A percentile compares a stretch with the other conserved stretches of the same genome.
Evolutionary conservation across 2,113 vertebrate species (phyloP).

Genomic region (Toxostoma redivivum): DNA sequence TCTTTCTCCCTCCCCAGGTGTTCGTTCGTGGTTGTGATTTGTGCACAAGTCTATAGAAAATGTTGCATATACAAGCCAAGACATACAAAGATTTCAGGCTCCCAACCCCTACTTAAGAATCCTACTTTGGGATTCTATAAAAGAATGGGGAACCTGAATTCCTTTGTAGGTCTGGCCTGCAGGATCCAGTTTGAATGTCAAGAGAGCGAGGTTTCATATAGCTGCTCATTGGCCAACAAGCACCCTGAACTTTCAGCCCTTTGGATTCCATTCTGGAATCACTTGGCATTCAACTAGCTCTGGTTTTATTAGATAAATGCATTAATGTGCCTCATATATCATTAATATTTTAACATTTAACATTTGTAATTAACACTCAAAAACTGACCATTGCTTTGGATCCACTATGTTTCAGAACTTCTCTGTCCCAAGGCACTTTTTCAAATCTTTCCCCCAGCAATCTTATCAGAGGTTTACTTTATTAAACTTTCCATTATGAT

Average conservation of each 20-base stretch:
- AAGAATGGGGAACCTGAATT: not conserved
- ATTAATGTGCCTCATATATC: not conserved
- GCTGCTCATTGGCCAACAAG: not conserved
- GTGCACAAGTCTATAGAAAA: conserved; percentile 51
- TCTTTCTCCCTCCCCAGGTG: conserved; percentile 34
- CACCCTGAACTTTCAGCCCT: not conserved
- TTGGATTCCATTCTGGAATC: not conserved
- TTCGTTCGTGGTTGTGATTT: conserved; percentile 38
- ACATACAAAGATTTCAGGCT: conserved; percentile 40
- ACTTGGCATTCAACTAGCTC: not conserved
- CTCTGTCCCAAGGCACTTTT: not conserved
- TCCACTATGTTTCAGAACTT: not conserved
- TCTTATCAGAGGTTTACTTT: not conserved
- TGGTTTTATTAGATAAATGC: not conserved
- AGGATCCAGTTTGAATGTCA: not conserved
- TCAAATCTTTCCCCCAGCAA: not conserved
- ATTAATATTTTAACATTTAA: not conserved
- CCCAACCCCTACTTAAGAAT: not conserved
- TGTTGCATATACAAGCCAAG: conserved; percentile 7
- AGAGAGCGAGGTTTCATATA: not conserved
- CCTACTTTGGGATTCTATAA: not conserved
- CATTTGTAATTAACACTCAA: not conserved
- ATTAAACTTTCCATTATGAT: not conserved
- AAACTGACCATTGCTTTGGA: not conserved
- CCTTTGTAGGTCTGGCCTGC: not conserved